Conservation (phyloP, 2,888 invertebrate genomes). For the Zelleria hepariella region DNA sequence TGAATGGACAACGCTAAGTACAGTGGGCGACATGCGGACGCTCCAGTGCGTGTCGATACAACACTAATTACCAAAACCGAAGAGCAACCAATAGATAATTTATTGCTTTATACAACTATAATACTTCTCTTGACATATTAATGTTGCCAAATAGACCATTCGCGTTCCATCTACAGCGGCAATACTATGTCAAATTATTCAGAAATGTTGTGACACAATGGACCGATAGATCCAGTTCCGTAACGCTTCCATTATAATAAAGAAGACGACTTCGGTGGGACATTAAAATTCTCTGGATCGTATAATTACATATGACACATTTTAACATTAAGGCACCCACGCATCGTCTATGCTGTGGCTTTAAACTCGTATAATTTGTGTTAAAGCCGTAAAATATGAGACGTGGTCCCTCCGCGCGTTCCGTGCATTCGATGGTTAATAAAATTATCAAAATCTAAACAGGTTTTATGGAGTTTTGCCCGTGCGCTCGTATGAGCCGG, state of each 20-base stretch:
- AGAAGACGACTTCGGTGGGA: conserved; percentile 64
- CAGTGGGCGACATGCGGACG: conserved; percentile 38
- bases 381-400: conserved; percentile 71
- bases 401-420: conserved; percentile 55
- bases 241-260: conserved; percentile 60
- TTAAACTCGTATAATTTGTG: conserved; percentile 71
- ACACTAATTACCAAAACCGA: conserved; percentile 44
- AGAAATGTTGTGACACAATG: conserved; percentile 53
- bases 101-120: background rate
- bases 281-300: conserved; percentile 67
- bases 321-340: conserved; percentile 69
- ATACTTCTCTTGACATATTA: background rate
- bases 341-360: conserved; percentile 63
- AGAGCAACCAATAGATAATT: background rate
- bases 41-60: conserved; percentile 57
- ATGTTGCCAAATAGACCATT: background rate
- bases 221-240: conserved; percentile 49
- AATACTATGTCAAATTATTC: conserved; percentile 37
- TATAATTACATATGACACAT: conserved; percentile 71
- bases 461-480: conserved; percentile 61
- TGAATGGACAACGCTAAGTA: conserved; percentile 66
- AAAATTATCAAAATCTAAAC: conserved; percentile 73
- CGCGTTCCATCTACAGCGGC: background rate
- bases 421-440: conserved; percentile 67
- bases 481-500: conserved; percentile 53